Conservation (phyloP, 2,797 vertebrate species). For the Sandelia bainsii region DNA sequence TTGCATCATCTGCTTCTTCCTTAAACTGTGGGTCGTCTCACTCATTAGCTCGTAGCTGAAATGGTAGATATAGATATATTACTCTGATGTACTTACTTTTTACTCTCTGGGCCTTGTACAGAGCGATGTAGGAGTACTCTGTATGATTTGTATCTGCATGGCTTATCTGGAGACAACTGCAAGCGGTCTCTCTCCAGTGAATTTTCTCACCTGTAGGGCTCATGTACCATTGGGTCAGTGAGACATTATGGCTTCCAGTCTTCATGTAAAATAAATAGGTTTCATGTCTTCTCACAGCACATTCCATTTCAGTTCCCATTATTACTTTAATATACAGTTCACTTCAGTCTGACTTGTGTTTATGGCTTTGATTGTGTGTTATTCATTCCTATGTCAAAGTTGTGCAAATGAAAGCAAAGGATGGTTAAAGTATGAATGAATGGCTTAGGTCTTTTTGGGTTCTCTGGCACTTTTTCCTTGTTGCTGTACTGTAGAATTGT, state of each 20-base stretch:
- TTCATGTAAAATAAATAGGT: slow-evolving; percentile 47
- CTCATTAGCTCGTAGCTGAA: slow-evolving; percentile 46
- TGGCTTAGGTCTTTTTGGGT: slow-evolving; percentile 72
- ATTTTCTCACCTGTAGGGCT: slow-evolving; percentile 54
- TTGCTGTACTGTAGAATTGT: slow-evolving; percentile 83
- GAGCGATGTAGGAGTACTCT: slow-evolving; percentile 60
- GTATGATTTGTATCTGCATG: slow-evolving; percentile 77
- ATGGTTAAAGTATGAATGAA: slow-evolving; percentile 64
- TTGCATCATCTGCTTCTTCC: slow-evolving; percentile 50
- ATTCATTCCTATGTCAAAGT: slow-evolving; percentile 59
- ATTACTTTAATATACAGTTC: slow-evolving; percentile 39
- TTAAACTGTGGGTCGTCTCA: slow-evolving; percentile 30
- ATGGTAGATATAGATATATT: slow-evolving; percentile 52
- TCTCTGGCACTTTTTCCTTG: slow-evolving; percentile 80
- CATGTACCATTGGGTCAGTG: slow-evolving; percentile 38
- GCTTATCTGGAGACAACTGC: slow-evolving; percentile 67
- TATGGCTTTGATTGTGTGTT: slow-evolving; percentile 58
- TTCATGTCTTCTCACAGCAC: slow-evolving; percentile 54
- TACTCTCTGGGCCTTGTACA: slow-evolving; percentile 50
- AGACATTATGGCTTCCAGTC: slow-evolving; percentile 61
- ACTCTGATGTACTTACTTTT: slow-evolving; percentile 63
- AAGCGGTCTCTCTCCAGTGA: slow-evolving; percentile 38
- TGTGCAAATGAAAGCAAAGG: slow-evolving; percentile 65
- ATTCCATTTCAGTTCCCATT: slow-evolving; percentile 57
- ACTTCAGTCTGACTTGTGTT: slow-evolving; percentile 45